Percentiles rank a stretch among this genome's conserved stretches.
Conservation (phyloP, 2,797 vertebrate genomes). For the Picus viridis region DNA sequence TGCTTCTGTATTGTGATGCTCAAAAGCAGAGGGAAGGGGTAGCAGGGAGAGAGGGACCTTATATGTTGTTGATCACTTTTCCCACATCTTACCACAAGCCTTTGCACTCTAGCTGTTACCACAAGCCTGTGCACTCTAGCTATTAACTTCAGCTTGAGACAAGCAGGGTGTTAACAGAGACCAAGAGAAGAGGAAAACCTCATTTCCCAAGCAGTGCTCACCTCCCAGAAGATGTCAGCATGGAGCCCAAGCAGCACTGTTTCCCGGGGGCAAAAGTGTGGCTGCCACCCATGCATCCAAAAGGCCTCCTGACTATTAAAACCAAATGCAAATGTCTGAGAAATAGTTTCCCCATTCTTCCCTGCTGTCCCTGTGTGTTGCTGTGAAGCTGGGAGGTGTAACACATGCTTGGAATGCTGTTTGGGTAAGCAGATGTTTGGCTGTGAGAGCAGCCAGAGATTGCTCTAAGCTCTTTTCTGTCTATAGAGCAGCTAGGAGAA, state of each 20-base stretch:
- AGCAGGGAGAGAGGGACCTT: background rate
- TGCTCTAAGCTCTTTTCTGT: background rate
- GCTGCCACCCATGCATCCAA: background rate
- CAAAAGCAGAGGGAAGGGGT: background rate
- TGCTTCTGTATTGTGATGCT: background rate
- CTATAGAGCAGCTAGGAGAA: background rate
- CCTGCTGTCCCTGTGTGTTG: background rate
- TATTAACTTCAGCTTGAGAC: background rate
- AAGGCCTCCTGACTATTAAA: conserved; percentile 9
- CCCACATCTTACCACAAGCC: background rate
- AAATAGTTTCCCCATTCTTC: background rate
- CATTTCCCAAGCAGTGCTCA: background rate
- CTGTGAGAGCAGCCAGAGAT: background rate
- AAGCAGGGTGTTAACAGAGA: background rate
- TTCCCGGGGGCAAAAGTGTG: background rate
- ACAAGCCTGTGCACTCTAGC: background rate
- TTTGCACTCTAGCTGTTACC: background rate
- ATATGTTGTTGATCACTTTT: background rate
- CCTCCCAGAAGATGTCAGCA: background rate
- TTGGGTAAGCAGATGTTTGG: conserved; percentile 44
- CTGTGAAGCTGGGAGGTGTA: conserved; percentile 22
- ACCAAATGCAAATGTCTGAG: conserved; percentile 23
- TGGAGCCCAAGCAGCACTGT: background rate
- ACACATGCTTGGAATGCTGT: background rate
- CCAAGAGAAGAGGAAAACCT: background rate